These are phyloP conservation scores for Tetramorium simillimum DNA, from an alignment of 1,140 invertebrate species.

Conservation along the genomic window DNA sequence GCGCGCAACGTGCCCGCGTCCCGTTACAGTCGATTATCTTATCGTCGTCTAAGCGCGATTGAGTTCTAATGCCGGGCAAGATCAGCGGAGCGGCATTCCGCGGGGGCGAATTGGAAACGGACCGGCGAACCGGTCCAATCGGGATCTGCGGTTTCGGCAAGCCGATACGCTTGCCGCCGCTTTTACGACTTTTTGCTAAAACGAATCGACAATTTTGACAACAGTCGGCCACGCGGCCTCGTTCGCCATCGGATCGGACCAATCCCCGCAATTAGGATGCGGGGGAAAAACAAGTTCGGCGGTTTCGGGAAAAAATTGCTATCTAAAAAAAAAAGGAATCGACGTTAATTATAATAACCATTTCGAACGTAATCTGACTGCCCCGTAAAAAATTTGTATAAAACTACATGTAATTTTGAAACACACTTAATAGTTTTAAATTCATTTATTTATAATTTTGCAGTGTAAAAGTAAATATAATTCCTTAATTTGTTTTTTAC, in stretches of 20 bases:
- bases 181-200: neutral
- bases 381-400: too few species aligned
- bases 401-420: too few species aligned
- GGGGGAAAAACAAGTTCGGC: neutral
- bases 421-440: too few species aligned
- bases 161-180: constrained; percentile 7
- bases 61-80: constrained; percentile 6
- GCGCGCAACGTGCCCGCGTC: neutral
- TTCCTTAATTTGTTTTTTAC: too few species aligned
- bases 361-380: neutral
- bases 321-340: neutral
- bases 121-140: constrained; percentile 32
- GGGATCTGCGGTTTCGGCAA: constrained; percentile 44
- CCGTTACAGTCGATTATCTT: constrained; percentile 48
- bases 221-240: neutral
- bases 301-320: neutral
- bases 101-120: constrained; percentile 42
- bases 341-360: neutral
- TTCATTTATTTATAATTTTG: too few species aligned
- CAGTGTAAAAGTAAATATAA: too few species aligned
- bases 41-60: constrained; percentile 43
- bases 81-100: constrained; percentile 1
- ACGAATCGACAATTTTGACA: constrained; percentile 39
- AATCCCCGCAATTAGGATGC: neutral
- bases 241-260: neutral